Evolutionary conservation across 1,140 invertebrate species (phyloP).

Genomic region (Leptestheria dahalacensis): DNA sequence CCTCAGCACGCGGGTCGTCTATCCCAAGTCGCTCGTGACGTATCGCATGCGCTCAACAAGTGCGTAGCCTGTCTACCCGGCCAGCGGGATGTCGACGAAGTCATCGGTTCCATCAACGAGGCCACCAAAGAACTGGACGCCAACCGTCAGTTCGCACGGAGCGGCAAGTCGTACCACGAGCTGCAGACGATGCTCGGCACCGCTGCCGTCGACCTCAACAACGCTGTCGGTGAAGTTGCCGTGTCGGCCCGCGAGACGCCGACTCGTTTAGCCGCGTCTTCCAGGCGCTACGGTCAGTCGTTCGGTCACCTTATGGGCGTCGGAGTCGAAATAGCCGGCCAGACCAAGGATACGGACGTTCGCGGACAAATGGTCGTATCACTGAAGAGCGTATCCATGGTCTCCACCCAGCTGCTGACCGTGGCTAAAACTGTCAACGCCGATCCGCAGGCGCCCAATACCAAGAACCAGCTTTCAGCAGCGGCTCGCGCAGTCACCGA

Average conservation of each 20-base stretch:
- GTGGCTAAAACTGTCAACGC: constrained; percentile 77
- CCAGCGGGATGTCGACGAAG: constrained; percentile 74
- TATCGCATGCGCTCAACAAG: constrained; percentile 40
- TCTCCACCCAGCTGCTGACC: constrained; percentile 69
- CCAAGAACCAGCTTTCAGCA: constrained; percentile 69
- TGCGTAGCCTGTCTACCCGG: constrained; percentile 71
- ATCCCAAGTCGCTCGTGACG: constrained; percentile 45
- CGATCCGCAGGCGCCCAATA: constrained; percentile 75
- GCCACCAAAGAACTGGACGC: constrained; percentile 44
- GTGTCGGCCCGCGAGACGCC: constrained; percentile 44
- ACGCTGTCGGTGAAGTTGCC: constrained; percentile 62
- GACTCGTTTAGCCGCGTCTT: constrained; percentile 51
- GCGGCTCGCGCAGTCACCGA: constrained; percentile 78
- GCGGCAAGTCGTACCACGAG: constrained; percentile 59
- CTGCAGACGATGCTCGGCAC: constrained; percentile 68
- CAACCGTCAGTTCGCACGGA: constrained; percentile 51
- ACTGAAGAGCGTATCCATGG: constrained; percentile 70
- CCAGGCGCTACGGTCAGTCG: constrained; percentile 56
- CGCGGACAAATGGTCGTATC: constrained; percentile 65
- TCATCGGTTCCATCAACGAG: constrained; percentile 62
- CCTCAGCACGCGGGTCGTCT: constrained; percentile 42
- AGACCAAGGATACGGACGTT: constrained; percentile 50
- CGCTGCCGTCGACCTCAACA: constrained; percentile 65
- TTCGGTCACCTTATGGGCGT: constrained; percentile 59
- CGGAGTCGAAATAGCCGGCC: constrained; percentile 67